These are phyloP conservation scores for Lobophora halterata DNA, from an alignment of 2,888 invertebrate species.

Conservation along the genomic window DNA sequence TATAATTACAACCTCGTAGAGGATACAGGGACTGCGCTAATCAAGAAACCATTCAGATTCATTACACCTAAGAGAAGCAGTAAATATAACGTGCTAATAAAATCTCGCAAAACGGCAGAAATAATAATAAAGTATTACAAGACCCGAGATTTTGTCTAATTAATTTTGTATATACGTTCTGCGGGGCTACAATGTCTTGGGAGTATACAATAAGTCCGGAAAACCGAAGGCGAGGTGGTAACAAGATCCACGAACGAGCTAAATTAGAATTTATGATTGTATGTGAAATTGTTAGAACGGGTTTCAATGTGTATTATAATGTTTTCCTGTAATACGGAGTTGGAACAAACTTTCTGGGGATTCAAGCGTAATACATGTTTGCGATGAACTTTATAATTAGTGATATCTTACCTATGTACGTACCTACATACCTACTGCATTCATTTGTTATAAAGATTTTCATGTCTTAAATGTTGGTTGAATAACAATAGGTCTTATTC, in stretches of 20 bases:
- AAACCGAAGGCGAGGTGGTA: slow-evolving; percentile 70
- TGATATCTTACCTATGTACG: slow-evolving; percentile 32
- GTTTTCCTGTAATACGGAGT: slow-evolving; percentile 52
- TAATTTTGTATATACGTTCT: slow-evolving; percentile 76
- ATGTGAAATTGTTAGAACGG: slow-evolving; percentile 76
- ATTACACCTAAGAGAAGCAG: slow-evolving; percentile 67
- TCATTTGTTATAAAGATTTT: no score
- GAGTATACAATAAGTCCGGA: slow-evolving; percentile 73
- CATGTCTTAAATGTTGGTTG: no score
- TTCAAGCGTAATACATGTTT: slow-evolving; percentile 43
- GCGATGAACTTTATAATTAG: slow-evolving; percentile 56
- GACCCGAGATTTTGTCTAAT: slow-evolving; percentile 76
- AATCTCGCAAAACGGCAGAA: slow-evolving; percentile 68
- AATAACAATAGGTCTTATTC: no score
- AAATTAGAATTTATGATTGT: slow-evolving; percentile 81
- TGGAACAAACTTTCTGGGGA: slow-evolving; percentile 52
- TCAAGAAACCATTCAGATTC: slow-evolving; percentile 74
- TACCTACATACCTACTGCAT: no score
- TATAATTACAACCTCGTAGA: slow-evolving; percentile 74
- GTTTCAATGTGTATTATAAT: slow-evolving; percentile 64
- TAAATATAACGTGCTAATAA: slow-evolving; percentile 75
- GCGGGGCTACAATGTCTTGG: slow-evolving; percentile 74
- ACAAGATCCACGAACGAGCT: slow-evolving; percentile 72
- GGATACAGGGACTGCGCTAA: slow-evolving; percentile 66
- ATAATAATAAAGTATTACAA: slow-evolving; percentile 80